Evolutionary conservation across 2,888 invertebrate species (phyloP).

Genomic region (Cataglyphis albicans): DNA sequence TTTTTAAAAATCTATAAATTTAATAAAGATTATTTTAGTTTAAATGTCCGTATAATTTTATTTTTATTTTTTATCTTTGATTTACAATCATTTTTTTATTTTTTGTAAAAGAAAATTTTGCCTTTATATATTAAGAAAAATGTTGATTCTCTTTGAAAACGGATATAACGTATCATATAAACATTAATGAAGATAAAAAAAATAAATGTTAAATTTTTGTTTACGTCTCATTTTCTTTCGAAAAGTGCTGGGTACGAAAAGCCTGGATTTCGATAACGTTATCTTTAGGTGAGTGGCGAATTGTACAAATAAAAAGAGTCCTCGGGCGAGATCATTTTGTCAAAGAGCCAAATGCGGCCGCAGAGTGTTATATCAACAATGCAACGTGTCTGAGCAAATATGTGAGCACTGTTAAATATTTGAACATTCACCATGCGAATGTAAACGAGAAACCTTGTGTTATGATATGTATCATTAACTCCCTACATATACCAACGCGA

Average conservation of each 20-base stretch:
- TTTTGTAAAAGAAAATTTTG: background rate
- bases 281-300: constrained; percentile 44
- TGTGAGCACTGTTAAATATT: constrained; percentile 49
- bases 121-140: background rate
- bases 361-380: constrained; percentile 47
- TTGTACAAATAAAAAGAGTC: constrained; percentile 49
- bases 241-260: background rate
- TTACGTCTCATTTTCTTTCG: constrained; percentile 20
- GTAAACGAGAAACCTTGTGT: constrained; percentile 42
- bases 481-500: constrained; percentile 22
- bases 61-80: background rate
- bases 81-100: background rate
- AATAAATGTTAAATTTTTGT: constrained; percentile 1
- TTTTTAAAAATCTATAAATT: constrained; percentile 15
- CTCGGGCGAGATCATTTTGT: constrained; percentile 38
- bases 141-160: background rate
- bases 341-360: constrained; percentile 53
- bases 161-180: background rate
- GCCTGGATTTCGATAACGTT: constrained; percentile 39
- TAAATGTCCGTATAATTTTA: background rate
- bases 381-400: constrained; percentile 55
- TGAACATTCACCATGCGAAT: constrained; percentile 45
- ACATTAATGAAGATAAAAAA: background rate
- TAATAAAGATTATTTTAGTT: constrained; percentile 6
- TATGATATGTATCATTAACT: constrained; percentile 57